Conservation (phyloP, 2,113 vertebrate species). For the Paracanthobrama guichenoti region DNA sequence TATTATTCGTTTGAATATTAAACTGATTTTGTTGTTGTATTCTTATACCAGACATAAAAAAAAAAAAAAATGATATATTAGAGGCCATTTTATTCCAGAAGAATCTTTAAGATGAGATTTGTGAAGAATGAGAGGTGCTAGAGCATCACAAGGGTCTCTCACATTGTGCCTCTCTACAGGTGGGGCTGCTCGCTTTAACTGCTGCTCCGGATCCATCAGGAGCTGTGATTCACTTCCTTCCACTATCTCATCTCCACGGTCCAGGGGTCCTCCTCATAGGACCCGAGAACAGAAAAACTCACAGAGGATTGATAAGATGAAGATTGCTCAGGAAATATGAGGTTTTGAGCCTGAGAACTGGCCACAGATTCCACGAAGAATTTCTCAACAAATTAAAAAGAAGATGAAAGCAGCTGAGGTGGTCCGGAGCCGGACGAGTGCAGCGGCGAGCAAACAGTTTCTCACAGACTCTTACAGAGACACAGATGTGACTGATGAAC, state of each 20-base stretch:
- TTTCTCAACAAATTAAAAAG: slow-evolving; percentile 45
- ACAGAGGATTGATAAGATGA: slow-evolving; percentile 39
- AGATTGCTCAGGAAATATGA: slow-evolving; percentile 44
- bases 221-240: slow-evolving; percentile 50
- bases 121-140: neutral
- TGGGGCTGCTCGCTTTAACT: slow-evolving; percentile 40
- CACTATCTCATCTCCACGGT: slow-evolving; percentile 46
- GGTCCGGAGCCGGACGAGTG: neutral
- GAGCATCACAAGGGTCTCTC: slow-evolving; percentile 38
- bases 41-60: too few relatives aligned
- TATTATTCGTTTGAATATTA: too few relatives aligned
- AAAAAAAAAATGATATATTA: too few relatives aligned
- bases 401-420: slow-evolving; percentile 24
- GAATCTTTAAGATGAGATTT: neutral
- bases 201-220: slow-evolving; percentile 52
- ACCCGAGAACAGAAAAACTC: slow-evolving; percentile 34
- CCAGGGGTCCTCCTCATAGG: slow-evolving; percentile 48
- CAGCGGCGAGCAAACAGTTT: neutral
- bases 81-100: neutral
- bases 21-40: too few relatives aligned
- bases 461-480: neutral
- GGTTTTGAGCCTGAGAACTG: slow-evolving; percentile 19
- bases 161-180: slow-evolving; percentile 23
- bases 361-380: slow-evolving; percentile 20
- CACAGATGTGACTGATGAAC: slow-evolving; percentile 32